Base-by-base conservation (phyloP, 2,888 invertebrate genomes). In the Tetrapedia diversipes region DNA sequence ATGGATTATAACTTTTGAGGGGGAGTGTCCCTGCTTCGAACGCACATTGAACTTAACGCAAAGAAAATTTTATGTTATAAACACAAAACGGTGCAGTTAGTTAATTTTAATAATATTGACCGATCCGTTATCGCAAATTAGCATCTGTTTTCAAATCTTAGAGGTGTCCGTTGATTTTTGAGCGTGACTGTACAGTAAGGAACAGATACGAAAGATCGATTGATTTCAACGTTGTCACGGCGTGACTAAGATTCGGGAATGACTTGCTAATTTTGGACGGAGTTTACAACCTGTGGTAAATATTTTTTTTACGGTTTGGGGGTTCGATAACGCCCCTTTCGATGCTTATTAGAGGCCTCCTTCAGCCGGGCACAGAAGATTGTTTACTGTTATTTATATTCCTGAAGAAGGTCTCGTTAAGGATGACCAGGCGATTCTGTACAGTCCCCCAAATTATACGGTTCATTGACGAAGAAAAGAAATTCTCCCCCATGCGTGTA, bases 211-310 rank as follows among this genome's bases (percentile, higher is more conserved):
- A 69, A 66, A 65, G 77, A 49, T 37, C 57, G 74, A 57, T 73
- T 61, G 75, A 67, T 67, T 77, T 70, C 71, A 45, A 68, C 43
- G 54, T 47, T 59, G 74, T 80, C 66, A 74, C 66, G 75, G n/a
- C n/a, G 14, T 49, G 70, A 75, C 72, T 69, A 57, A 34, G 49
- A 19, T 24, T 19, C 11, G 6, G 14, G 6, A 53, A 68, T 64
- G 77, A 57, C 69, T 68, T n/a, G 68, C 53, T 32, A 22, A 60
- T 60, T 32, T 29, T n/a, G 11, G 4, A 11, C 14, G n/a, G 6
- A 54, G 24, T 66, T 66, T 72, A 60, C 63, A 54, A 54, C 29
- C 57, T 29, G 47, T 45, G 56, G 49, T 47, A 71, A 72, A 49
- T 37, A 60, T 56, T 54, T 37, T 22, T 39, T 49, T 49, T 60